These are phyloP conservation scores for Lamellibrachia luymesi DNA, from an alignment of 1,140 invertebrate species.

Conservation along the genomic window DNA sequence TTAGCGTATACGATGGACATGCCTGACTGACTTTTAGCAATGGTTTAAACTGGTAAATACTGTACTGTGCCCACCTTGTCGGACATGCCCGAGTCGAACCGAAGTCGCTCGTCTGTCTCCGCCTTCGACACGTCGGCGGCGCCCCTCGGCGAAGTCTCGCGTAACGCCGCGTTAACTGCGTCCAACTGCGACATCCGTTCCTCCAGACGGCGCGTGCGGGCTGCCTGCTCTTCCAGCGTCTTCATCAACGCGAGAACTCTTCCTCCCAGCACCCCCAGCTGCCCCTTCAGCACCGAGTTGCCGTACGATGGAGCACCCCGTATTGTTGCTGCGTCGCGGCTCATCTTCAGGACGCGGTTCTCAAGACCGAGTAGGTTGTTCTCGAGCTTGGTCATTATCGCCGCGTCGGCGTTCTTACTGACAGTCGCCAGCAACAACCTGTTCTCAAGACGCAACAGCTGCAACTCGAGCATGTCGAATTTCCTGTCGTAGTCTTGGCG, in stretches of 20 bases:
- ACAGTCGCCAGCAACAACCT: constrained; percentile 40
- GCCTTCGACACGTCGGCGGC: constrained; percentile 21
- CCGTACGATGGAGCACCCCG: not conserved
- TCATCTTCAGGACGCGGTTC: constrained; percentile 47
- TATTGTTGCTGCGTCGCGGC: constrained; percentile 20
- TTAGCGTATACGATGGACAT: no score
- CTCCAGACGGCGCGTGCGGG: constrained; percentile 35
- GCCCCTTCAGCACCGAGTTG: not conserved
- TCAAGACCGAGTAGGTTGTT: constrained; percentile 48
- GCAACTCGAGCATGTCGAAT: constrained; percentile 34
- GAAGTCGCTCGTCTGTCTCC: not conserved
- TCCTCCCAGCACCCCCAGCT: not conserved
- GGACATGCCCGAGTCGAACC: not conserved
- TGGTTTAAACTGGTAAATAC: no score
- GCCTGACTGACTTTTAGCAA: no score
- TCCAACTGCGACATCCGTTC: constrained; percentile 37
- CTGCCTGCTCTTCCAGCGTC: constrained; percentile 39
- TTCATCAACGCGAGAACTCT: constrained; percentile 34
- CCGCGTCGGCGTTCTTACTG: constrained; percentile 40
- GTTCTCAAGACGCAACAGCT: constrained; percentile 47
- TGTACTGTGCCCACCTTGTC: not conserved
- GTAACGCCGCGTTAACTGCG: constrained; percentile 41
- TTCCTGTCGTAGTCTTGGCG: constrained; percentile 6
- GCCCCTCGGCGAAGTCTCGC: constrained; percentile 39
- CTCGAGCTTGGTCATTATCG: constrained; percentile 42